Evolutionary conservation across 1,140 invertebrate genomes (phyloP), one percentile per base, ranked within the genome.

Genomic region (Diachasmimorpha longicaudata): DNA sequence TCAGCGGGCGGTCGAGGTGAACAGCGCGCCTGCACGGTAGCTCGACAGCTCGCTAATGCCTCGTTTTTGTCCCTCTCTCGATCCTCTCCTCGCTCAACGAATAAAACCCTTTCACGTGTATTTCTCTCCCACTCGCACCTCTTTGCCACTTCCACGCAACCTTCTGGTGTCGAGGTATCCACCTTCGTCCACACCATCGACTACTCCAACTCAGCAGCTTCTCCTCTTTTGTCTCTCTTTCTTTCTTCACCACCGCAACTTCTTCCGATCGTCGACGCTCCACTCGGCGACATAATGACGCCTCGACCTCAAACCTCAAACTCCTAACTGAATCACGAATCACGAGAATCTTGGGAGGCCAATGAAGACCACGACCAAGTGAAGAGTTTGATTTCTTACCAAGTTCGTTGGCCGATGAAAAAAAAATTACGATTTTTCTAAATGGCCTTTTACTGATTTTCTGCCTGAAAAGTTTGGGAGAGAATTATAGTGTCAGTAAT

Each of bases 21-120:
- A 31, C 52, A 13, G 46, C 72, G 78, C 78, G 78, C 77, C 81
- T 81, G 58, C 79, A 85, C 83, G 79, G 85, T 86, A 87, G 84
- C 85, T 80, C 77, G 77, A 80, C 79, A 82, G 80, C 81, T 63
- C 58, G 84, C 84, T 87, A 87, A 87, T 87, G 86, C 82, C 83
- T 79, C 80, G 84, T 87, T 87, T 87, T 87, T 87, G 85, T 81
- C 78, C 79, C 73, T 63, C 52, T 58, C 52, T 58, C n/a, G n/a
- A 58, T 72, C 39, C 23, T 74, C 42, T 63, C 70, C 46, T 67
- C 52, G 46, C 46, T n/a, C 16, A 3, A n/a, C 21, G 42, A 19
- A 37, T 42, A 69, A 69, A 69, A 46, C 13, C 36, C 58, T 23
- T 25, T 16, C 19, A 25, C 2, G 10, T 68, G 37, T 11, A 25